These are phyloP conservation scores for Dryocosmus kuriphilus DNA, from an alignment of 2,888 invertebrate genomes.

Conservation along the genomic window DNA sequence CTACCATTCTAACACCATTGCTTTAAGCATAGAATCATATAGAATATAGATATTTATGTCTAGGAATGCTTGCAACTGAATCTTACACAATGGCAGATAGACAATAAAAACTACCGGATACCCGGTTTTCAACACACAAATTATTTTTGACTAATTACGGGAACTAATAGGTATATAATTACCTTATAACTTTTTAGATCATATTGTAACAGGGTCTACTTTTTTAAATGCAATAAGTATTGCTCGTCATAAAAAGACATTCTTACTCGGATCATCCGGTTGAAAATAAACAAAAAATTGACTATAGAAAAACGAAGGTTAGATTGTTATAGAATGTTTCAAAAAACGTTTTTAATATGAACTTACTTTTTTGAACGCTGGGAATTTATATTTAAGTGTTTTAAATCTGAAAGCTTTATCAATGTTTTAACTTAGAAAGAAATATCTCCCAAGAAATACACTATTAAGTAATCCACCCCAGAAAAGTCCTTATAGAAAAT, in stretches of 20 bases:
- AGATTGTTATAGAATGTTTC: too few relatives aligned
- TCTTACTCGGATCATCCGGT: neutral
- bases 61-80: neutral
- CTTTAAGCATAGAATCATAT: conserved; percentile 21
- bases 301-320: too few relatives aligned
- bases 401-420: too few relatives aligned
- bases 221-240: neutral
- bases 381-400: too few relatives aligned
- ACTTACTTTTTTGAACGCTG: too few relatives aligned
- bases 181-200: neutral
- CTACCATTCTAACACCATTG: conserved; percentile 57
- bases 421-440: too few relatives aligned
- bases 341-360: too few relatives aligned
- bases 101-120: conserved; percentile 32
- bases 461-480: neutral
- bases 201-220: neutral
- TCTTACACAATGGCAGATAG: conserved; percentile 29
- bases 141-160: conserved; percentile 33
- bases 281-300: too few relatives aligned
- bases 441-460: neutral
- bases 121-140: conserved; percentile 25
- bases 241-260: neutral
- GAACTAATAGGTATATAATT: conserved; percentile 32
- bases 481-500: neutral
- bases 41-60: conserved; percentile 25